Evolutionary conservation across 2,797 vertebrate species (phyloP), one percentile per base, ranked within the genome.

Genomic region (Pelodytes ibericus): DNA sequence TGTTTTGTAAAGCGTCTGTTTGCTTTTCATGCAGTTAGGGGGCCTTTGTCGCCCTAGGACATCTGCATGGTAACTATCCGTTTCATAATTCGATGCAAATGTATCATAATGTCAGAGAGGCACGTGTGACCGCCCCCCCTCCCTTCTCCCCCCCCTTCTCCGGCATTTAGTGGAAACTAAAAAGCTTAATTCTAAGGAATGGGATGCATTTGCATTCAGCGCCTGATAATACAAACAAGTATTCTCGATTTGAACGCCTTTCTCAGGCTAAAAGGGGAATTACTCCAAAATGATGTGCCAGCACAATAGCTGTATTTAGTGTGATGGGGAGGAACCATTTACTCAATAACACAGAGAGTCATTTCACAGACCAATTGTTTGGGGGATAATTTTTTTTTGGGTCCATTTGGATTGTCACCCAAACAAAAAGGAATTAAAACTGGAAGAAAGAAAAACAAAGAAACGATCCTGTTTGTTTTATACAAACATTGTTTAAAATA

Each of bases 31-130:
- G 78, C 85, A 79, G 81, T 58, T 81, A 83, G 80, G 79, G n/a
- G 83, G 51, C 86, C 86, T 90, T 85, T 88, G 88, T 86, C 81
- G 25, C 73, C 3, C 36, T 1, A 72, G 80, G 82, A 83, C 87
- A 90, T 88, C 87, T 92, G 90, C 85, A 85, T 75, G 87, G 80
- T 76, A 81, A 82, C 85, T 76, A 75, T 84, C 82, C 79, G 67
- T 84, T 71, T 75, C 83, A 79, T 81, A 68, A 87, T 86, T 75
- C 84, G 84, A 83, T 81, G 57, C 56, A 64, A 81, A 81, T 16
- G 83, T 82, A 81, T 64, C 84, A 56, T 65, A 76, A 78, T 29
- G 85, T 82, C 83, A 84, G 36, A 18, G 59, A 33, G 72, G 82
- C 87, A 89, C 81, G 81, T 31, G 89, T 24, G 56, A 77, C 39